These are phyloP conservation scores for Upupa epops DNA, from an alignment of 2,113 vertebrate genomes.

Conservation along the genomic window DNA sequence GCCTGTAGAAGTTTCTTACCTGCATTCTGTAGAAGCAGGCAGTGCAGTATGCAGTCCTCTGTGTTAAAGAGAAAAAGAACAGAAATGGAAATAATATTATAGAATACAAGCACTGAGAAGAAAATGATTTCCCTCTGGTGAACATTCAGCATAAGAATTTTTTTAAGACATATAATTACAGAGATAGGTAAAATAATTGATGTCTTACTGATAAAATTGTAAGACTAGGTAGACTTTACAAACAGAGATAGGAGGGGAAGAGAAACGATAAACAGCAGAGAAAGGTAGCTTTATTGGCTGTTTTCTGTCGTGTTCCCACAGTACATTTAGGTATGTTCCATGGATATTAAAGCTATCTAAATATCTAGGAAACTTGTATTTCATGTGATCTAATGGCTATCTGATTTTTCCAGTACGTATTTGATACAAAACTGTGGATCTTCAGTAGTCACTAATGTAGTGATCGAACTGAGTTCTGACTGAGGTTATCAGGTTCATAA, in stretches of 20 bases:
- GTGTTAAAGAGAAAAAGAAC: neutral
- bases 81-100: neutral
- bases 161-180: neutral
- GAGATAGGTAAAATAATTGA: neutral
- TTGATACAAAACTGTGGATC: neutral
- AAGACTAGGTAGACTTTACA: neutral
- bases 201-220: neutral
- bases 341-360: neutral
- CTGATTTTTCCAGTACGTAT: neutral
- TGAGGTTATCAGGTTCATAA: neutral
- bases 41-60: rapidly evolving
- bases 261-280: neutral
- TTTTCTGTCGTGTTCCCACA: neutral
- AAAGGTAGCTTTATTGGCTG: neutral
- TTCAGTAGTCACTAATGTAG: neutral
- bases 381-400: rapidly evolving
- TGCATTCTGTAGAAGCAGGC: neutral
- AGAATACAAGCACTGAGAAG: neutral
- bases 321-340: neutral
- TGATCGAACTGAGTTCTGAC: neutral
- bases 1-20: neutral
- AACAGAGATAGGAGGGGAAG: neutral
- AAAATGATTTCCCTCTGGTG: neutral
- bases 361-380: neutral
- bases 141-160: neutral